phyloP scores from a whole-genome alignment of 2,797 vertebrate species.

The Odontamblyopus rebecca region DNA sequence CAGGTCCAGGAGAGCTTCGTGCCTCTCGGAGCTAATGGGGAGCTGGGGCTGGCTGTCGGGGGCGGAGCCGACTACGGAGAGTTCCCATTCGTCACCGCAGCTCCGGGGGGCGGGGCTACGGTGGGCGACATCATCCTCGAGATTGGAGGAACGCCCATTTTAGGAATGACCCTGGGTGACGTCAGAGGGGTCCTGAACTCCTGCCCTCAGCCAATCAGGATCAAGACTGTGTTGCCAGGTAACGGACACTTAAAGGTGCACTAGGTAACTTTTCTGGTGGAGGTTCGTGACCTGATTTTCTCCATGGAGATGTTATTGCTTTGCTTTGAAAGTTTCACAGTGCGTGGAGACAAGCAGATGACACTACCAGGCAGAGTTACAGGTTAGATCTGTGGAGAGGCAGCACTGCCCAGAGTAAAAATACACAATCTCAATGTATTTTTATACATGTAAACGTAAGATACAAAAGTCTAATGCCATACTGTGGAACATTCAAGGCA shows the following conservation, averaged over 20 bases:
- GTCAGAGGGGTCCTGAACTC: conserved; percentile 79
- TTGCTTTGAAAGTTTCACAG: too few species aligned
- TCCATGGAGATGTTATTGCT: too few species aligned
- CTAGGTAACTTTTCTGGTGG: too few species aligned
- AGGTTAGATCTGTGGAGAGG: too few species aligned
- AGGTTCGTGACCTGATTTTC: too few species aligned
- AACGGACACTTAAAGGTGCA: conserved; percentile 1
- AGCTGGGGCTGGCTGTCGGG: conserved; percentile 75
- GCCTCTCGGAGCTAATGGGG: conserved; percentile 69
- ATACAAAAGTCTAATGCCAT: too few species aligned
- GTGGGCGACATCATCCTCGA: conserved; percentile 80
- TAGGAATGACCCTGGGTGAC: conserved; percentile 82
- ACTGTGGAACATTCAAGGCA: too few species aligned
- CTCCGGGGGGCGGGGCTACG: conserved; percentile 73
- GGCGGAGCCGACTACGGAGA: conserved; percentile 82
- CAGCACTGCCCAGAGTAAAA: too few species aligned
- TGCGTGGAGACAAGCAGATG: too few species aligned
- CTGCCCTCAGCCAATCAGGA: conserved; percentile 80
- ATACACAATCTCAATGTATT: too few species aligned
- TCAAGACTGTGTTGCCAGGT: conserved; percentile 82
- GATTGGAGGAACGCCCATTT: conserved; percentile 77
- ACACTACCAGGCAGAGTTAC: too few species aligned
- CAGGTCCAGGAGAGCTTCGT: conserved; percentile 80
- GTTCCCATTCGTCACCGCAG: conserved; percentile 77
- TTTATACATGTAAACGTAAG: too few species aligned